A percentile compares a stretch with the other conserved stretches of the same genome.
These are phyloP conservation scores for Synanceia verrucosa DNA, from an alignment of 2,797 vertebrate genomes.

Conservation along the genomic window DNA sequence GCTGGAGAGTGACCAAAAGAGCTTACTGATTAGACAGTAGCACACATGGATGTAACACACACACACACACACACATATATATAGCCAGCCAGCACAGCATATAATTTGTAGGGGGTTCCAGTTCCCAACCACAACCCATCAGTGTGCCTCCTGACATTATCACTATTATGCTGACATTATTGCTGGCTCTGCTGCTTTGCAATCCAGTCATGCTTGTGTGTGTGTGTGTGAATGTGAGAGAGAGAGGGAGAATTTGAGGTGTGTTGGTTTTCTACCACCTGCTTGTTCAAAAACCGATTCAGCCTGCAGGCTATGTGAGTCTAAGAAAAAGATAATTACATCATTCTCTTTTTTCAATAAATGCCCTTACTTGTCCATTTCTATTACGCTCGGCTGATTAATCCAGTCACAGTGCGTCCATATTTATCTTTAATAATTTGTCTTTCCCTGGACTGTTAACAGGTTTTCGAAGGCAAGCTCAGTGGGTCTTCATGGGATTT, in stretches of 20 bases:
- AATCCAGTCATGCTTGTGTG: conserved; percentile 35
- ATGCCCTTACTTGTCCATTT: conserved; percentile 46
- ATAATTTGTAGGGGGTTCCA: conserved; percentile 43
- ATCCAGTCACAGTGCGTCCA: conserved; percentile 35
- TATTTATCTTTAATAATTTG: conserved; percentile 20
- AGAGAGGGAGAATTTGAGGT: background rate
- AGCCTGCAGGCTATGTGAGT: conserved; percentile 22
- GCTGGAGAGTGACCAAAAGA: conserved; percentile 64
- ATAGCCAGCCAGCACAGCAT: conserved; percentile 18
- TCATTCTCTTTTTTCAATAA: conserved; percentile 47
- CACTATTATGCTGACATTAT: conserved; percentile 40
- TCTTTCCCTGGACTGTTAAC: conserved; percentile 13
- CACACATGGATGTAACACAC: conserved; percentile 29
- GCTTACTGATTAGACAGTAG: conserved; percentile 43
- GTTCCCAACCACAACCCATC: conserved; percentile 49
- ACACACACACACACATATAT: conserved; percentile 28
- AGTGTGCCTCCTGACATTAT: conserved; percentile 51
- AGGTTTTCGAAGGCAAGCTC: conserved; percentile 4
- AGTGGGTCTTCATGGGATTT: too few species aligned
- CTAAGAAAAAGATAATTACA: conserved; percentile 40
- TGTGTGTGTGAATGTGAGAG: background rate
- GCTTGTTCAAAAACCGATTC: conserved; percentile 35
- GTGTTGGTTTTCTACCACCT: conserved; percentile 16
- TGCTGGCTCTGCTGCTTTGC: conserved; percentile 47
- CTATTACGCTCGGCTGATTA: conserved; percentile 57